Base-by-base conservation (phyloP, 1,140 invertebrate genomes). In the Hylaeus volcanicus region DNA sequence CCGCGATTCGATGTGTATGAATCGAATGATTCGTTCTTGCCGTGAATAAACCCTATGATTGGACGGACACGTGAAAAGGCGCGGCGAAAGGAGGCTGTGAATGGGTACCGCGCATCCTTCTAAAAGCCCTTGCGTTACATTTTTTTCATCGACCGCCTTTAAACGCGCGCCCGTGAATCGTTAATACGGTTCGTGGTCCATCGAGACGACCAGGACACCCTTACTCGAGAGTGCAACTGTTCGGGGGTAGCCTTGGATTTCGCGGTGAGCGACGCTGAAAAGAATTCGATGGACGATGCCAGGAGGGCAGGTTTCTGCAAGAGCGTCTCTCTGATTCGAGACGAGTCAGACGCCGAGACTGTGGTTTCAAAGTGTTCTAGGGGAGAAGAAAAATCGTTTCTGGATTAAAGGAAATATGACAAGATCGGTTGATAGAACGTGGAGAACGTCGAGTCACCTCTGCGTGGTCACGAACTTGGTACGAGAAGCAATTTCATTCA, bases 1-100 rank as follows among this genome's bases (percentile, higher is more conserved):
- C 64, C 41, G 43, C n/a, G 14, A 39, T 69, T 76, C 74, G 9
- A 58, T 69, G 74, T 76, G 12, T 60, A 58, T 69, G 51, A 76
- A 48, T 71, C 56, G 56, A 61, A 61, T 51, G 55, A 77, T 77
- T 77, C 56, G 6, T 60, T 1, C 15, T 61, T 61, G 14, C 11
- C 26, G 41, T 45, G 63, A 75, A 43, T 43, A 41, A 74, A 26
- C 56, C 15, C 43, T 8, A 43, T 12, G n/a, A 66, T 66, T 39
- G 12, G 9, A 66, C 39, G 60, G 51, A 3, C 11, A 15, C 11
- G 6, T 64, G 61, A 74, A 74, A 55, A 15, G 15, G 15, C 58
- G 58, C 5, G 26, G 60, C 8, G 48, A 74, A 74, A 26, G 53
- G 14, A 12, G 9, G 9, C 45, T 6, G 39, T 45, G 14, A 48